phyloP scores from a whole-genome alignment of 2,113 vertebrate species.

The Protomyctophum bolini region DNA sequence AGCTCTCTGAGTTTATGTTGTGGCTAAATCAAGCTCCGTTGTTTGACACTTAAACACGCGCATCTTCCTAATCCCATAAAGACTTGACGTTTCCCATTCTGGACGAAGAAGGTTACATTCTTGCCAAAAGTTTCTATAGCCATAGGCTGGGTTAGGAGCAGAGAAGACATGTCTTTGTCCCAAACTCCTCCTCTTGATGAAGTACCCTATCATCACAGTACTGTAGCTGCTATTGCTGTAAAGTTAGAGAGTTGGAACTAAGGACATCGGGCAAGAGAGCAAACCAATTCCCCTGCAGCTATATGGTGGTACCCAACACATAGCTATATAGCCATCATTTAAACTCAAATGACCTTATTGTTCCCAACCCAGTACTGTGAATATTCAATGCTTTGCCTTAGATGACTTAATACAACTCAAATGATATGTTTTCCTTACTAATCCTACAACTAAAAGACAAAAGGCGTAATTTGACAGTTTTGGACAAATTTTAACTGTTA shows the following conservation, averaged over 20 bases:
- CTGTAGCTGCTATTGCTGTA: slow-evolving; percentile 28
- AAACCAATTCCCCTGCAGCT: slow-evolving; percentile 35
- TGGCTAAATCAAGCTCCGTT: slow-evolving; percentile 60
- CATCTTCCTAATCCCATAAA: slow-evolving; percentile 57
- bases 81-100: slow-evolving; percentile 61
- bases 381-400: neutral
- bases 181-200: slow-evolving; percentile 43
- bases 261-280: slow-evolving; percentile 28
- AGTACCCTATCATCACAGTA: slow-evolving; percentile 40
- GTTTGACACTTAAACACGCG: slow-evolving; percentile 67
- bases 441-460: too few relatives aligned
- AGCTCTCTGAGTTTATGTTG: slow-evolving; percentile 42
- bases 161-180: slow-evolving; percentile 71
- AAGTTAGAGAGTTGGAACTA: slow-evolving; percentile 39
- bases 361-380: slow-evolving; percentile 4
- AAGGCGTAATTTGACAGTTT: too few relatives aligned
- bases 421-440: too few relatives aligned
- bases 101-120: slow-evolving; percentile 62
- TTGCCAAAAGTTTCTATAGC: slow-evolving; percentile 62
- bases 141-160: slow-evolving; percentile 52
- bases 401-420: neutral
- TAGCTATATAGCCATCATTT: neutral
- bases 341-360: slow-evolving; percentile 29
- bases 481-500: too few relatives aligned
- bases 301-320: slow-evolving; percentile 24